Conservation (phyloP, 2,797 vertebrate genomes). For the Lagorchestes hirsutus region DNA sequence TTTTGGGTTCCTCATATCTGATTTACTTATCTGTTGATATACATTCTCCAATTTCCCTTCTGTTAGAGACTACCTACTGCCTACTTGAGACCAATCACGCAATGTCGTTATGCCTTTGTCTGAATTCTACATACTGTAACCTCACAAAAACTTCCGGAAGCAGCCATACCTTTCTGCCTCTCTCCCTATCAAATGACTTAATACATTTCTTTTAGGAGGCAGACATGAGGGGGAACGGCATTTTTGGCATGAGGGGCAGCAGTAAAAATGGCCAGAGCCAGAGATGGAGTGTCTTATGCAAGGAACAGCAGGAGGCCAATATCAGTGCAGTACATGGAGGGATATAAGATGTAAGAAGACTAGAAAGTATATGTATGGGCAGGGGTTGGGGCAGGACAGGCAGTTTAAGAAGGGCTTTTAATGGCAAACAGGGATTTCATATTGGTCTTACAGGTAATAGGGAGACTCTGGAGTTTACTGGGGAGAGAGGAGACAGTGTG, state of each 20-base stretch:
- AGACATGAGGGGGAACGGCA: background rate
- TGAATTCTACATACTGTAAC: background rate
- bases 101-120: background rate
- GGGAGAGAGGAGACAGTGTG: too few species aligned
- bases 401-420: background rate
- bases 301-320: background rate
- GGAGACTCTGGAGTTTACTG: too few species aligned
- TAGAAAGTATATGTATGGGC: background rate
- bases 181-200: background rate
- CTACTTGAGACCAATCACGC: background rate
- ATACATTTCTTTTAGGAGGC: background rate
- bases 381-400: too few species aligned
- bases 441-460: background rate
- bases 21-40: too few species aligned
- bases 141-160: background rate
- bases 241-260: too few species aligned
- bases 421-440: background rate
- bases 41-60: too few species aligned
- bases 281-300: background rate
- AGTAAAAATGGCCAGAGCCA: background rate
- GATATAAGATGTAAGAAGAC: background rate
- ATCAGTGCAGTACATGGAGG: background rate
- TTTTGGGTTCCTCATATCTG: too few species aligned
- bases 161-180: background rate
- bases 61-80: background rate